Evolutionary conservation across 2,797 vertebrate species (phyloP).

Genomic region (Euphonia xanthogaster): DNA sequence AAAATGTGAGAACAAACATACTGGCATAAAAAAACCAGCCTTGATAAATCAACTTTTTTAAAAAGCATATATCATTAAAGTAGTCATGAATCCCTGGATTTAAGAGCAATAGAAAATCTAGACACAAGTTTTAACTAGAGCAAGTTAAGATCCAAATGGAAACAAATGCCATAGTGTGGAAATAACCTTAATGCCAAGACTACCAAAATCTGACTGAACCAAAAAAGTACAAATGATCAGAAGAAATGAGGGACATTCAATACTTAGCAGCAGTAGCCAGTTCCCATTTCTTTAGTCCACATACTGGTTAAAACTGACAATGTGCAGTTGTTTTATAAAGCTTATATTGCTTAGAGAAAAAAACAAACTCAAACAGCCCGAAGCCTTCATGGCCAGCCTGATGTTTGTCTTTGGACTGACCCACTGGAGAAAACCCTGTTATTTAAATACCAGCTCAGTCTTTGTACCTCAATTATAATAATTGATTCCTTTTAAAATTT

Average conservation of each 20-base stretch:
- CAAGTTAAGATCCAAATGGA: neutral
- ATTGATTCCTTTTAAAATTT: neutral
- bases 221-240: neutral
- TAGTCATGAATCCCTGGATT: neutral
- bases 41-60: neutral
- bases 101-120: neutral
- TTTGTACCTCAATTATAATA: neutral
- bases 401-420: neutral
- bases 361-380: neutral
- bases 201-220: neutral
- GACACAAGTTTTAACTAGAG: neutral
- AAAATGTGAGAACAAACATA: neutral
- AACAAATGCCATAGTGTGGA: neutral
- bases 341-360: neutral
- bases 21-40: rapidly evolving
- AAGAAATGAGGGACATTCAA: neutral
- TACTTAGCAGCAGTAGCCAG: neutral
- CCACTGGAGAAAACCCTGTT: neutral
- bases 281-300: neutral
- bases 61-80: neutral
- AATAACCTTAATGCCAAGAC: neutral
- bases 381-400: neutral
- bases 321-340: neutral
- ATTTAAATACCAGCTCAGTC: neutral
- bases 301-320: neutral